A percentile compares a stretch with the other conserved stretches of the same genome.
Conservation (phyloP, 2,888 invertebrate genomes). For the Ectobius pallidus region DNA sequence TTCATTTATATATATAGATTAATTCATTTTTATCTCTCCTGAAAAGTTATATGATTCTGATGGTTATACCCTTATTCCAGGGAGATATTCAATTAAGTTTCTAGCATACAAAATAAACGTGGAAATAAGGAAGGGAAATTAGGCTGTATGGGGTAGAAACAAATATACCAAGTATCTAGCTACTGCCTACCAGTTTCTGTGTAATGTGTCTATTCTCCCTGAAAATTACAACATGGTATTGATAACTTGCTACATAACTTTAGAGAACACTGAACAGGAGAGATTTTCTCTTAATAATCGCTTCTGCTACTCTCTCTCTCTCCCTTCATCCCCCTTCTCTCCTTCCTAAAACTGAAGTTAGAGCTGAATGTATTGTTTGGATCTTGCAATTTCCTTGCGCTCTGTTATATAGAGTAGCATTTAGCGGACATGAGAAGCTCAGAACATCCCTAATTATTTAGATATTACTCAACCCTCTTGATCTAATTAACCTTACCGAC, state of each 20-base stretch:
- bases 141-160: too few relatives aligned
- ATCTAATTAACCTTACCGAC: slow-evolving; percentile 29
- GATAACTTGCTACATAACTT: neutral
- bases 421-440: slow-evolving; percentile 26
- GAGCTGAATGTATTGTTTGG: slow-evolving; percentile 19
- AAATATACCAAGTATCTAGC: too few relatives aligned
- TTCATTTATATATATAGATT: too few relatives aligned
- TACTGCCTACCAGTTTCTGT: too few relatives aligned
- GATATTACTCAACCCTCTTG: slow-evolving; percentile 16
- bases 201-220: neutral
- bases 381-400: neutral
- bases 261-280: neutral
- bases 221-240: neutral
- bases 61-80: too few relatives aligned
- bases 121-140: too few relatives aligned
- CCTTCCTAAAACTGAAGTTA: neutral
- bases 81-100: too few relatives aligned
- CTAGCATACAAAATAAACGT: too few relatives aligned
- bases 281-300: slow-evolving; percentile 16
- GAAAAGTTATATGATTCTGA: too few relatives aligned
- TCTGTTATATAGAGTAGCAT: slow-evolving; percentile 21
- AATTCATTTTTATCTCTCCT: too few relatives aligned
- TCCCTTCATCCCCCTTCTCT: neutral
- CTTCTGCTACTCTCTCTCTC: neutral
- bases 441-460: slow-evolving; percentile 18